These are phyloP conservation scores for Coptodon bakossiorum DNA, from an alignment of 2,113 vertebrate species.

Conservation along the genomic window DNA sequence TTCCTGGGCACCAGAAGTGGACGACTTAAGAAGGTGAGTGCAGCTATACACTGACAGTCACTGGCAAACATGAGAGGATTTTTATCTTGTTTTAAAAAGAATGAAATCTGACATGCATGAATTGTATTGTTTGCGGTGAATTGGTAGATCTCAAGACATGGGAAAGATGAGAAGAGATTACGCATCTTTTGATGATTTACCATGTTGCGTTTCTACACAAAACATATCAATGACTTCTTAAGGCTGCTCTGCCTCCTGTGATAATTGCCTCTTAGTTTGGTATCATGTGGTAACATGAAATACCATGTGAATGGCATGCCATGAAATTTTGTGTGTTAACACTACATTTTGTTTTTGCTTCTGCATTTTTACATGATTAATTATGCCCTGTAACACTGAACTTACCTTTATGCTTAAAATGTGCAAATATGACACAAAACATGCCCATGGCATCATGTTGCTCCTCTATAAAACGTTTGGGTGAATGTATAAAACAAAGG, in stretches of 20 bases:
- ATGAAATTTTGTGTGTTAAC: not conserved
- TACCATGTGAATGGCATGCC: not conserved
- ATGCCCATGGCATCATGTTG: not conserved
- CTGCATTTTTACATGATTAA: not conserved
- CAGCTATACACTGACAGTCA: not conserved
- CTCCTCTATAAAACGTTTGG: not conserved
- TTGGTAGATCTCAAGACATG: not conserved
- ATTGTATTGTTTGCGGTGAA: not conserved
- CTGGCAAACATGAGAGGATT: not conserved
- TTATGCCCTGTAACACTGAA: not conserved
- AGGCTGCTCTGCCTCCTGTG: not conserved
- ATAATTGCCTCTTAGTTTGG: not conserved
- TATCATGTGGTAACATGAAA: not conserved
- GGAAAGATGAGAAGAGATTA: not conserved
- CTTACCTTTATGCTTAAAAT: not conserved
- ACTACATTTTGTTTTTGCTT: not conserved
- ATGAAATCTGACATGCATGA: not conserved
- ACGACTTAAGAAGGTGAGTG: constrained; percentile 87
- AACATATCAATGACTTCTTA: not conserved
- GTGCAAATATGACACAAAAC: not conserved
- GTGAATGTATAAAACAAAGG: not conserved
- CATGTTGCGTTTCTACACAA: not conserved
- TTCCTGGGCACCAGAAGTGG: constrained; percentile 90
- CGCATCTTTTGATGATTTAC: not conserved
- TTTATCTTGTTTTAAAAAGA: not conserved